Base-by-base conservation (phyloP, 2,888 invertebrate genomes). In the Sphaerophoria rueppellii region DNA sequence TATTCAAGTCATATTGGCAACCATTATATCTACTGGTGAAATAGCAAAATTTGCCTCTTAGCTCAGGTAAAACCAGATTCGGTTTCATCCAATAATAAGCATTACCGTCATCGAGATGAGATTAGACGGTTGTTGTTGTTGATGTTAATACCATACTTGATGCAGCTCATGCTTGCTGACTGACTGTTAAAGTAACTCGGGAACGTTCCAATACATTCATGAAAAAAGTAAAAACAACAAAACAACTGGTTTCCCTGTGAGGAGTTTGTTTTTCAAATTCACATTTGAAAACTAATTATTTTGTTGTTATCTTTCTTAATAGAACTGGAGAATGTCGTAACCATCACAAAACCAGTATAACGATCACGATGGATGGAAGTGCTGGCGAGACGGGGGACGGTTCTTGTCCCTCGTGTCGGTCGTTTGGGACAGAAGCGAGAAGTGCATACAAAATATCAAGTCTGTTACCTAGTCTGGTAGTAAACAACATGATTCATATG, bases 1-100 rank as follows among this genome's bases (percentile, higher is more conserved):
- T 43, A 9, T 12, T 9, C 43, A 43, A 43, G 43, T 2, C 24
- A 2, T 24, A 40, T 40, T 35, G 55, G 55, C 12, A 34, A 60
- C 40, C 60, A 60, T 12, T 3, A n/a, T 9, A 4, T 2, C 11
- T 43, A 11, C 43, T 7, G 6, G n/a, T 4, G 32, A 32, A 11
- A 50, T 58, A 54, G 60, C 71, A 79, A 57, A 65, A 74, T 69
- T 65, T 2, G 35, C 48, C 50, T 78, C 70, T 57, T 73, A 81
- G 81, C 57, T 76, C 81, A 77, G 76, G 54, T 48, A 70, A 70
- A 57, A 81, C 81, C 76, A 85, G 85, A 85, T 81, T 85, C 85
- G 54, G 76, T 85, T 85, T 85, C 85, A 46, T 79, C 73, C 24
- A 73, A 80, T 71, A 75, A 80, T 67, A 83, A 79, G 67, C 61